Evolutionary conservation across 2,113 vertebrate genomes (phyloP).

Genomic region (Bubalus kerabau): DNA sequence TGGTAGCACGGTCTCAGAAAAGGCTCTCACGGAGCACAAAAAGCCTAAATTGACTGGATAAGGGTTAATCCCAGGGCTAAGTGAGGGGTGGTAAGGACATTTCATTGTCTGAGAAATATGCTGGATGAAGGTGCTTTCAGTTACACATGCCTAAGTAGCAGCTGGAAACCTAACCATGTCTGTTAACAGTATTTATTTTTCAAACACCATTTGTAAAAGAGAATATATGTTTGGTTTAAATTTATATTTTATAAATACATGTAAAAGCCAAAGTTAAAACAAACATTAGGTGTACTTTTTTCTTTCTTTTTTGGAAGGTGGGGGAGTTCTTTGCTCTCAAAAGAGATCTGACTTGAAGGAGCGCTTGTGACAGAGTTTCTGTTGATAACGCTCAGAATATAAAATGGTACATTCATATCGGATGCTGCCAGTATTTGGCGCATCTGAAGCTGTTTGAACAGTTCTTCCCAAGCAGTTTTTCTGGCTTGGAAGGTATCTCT

Average conservation of each 20-base stretch:
- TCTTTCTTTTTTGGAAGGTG: rapidly evolving
- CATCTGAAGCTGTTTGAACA: neutral
- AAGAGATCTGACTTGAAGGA: neutral
- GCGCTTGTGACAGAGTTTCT: neutral
- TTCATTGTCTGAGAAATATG: neutral
- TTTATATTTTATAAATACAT: neutral
- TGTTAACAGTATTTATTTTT: neutral
- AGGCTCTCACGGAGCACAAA: neutral
- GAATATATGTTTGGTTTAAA: neutral
- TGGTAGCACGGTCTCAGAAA: slow-evolving; percentile 20
- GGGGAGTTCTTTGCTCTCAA: neutral
- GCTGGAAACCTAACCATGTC: neutral
- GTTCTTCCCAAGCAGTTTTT: neutral
- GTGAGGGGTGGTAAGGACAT: neutral
- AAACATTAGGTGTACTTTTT: neutral
- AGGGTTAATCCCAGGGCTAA: slow-evolving; percentile 20
- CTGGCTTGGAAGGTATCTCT: neutral
- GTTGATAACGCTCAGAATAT: neutral
- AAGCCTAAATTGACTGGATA: neutral
- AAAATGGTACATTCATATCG: neutral
- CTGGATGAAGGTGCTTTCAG: neutral
- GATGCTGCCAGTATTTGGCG: neutral
- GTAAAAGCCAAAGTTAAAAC: neutral
- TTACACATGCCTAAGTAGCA: neutral
- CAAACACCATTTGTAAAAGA: neutral